A percentile compares a stretch with the other conserved stretches of the same genome.
Conservation (phyloP, 2,888 invertebrate genomes). For the Trissolcus brochymenae region DNA sequence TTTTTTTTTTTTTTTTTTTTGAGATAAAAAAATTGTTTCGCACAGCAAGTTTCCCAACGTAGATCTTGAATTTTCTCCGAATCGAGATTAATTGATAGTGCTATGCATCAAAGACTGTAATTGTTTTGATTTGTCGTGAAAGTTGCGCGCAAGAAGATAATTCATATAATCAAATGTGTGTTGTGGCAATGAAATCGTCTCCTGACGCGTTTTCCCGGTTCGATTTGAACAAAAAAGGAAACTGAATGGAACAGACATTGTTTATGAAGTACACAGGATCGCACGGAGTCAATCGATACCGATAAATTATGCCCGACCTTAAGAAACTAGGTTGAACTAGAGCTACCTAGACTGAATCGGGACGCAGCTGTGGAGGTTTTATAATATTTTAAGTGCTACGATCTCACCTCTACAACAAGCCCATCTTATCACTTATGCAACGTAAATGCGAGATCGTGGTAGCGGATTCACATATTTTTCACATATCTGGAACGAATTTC, state of each 20-base stretch:
- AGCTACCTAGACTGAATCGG: conserved; percentile 42
- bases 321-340: conserved; percentile 39
- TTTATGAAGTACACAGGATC: conserved; percentile 33
- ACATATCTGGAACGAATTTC: conserved; percentile 34
- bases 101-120: too few species aligned
- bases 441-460: conserved; percentile 49
- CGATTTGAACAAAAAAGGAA: conserved; percentile 18
- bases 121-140: too few species aligned
- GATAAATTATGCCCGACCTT: conserved; percentile 53
- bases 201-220: conserved; percentile 19
- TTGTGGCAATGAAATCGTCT: conserved; percentile 10
- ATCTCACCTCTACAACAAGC: conserved; percentile 26
- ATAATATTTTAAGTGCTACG: conserved; percentile 49
- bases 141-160: not conserved
- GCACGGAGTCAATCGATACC: conserved; percentile 39
- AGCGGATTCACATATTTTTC: conserved; percentile 39
- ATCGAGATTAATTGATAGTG: too few species aligned
- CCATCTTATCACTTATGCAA: conserved; percentile 52
- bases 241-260: conserved; percentile 46
- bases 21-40: too few species aligned
- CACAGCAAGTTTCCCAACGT: too few species aligned
- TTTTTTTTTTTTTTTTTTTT: too few species aligned
- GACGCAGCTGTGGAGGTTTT: conserved; percentile 40
- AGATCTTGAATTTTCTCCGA: too few species aligned
- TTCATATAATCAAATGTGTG: conserved; percentile 7